A percentile compares a stretch with the other conserved stretches of the same genome.
Evolutionary conservation across 2,888 invertebrate genomes (phyloP).

Genomic region (Hesperia comma): DNA sequence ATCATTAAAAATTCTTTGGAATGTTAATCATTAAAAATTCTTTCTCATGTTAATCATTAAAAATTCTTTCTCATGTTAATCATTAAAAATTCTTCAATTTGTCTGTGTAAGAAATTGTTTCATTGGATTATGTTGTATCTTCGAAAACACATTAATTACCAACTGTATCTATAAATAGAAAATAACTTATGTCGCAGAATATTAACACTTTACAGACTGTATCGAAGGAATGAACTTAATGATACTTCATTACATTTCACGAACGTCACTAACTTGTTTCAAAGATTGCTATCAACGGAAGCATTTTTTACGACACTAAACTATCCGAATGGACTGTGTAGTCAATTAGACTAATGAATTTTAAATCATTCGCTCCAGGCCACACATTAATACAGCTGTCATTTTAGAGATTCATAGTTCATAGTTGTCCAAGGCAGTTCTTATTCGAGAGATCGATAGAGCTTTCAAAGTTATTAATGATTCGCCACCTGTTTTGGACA

Average conservation of each 20-base stretch:
- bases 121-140: too few species aligned
- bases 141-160: too few species aligned
- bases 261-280: neutral
- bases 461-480: conserved; percentile 34
- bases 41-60: too few species aligned
- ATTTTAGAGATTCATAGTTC: conserved; percentile 40
- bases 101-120: too few species aligned
- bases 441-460: conserved; percentile 18
- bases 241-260: neutral
- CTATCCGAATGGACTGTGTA: conserved; percentile 55
- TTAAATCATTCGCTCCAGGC: conserved; percentile 53
- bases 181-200: too few species aligned
- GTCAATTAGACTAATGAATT: conserved; percentile 62
- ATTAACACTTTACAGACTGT: too few species aligned
- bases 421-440: conserved; percentile 13
- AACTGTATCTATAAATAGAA: too few species aligned
- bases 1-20: too few species aligned
- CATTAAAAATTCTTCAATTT: too few species aligned
- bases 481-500: conserved; percentile 33
- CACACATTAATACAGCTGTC: conserved; percentile 54
- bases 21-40: too few species aligned
- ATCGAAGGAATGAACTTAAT: too few species aligned
- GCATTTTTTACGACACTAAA: conserved; percentile 1
- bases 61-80: too few species aligned
- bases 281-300: neutral